Percentiles rank a stretch among this genome's conserved stretches.
phyloP scores from a whole-genome alignment of 2,888 invertebrate species.

The Torymus texanus region DNA sequence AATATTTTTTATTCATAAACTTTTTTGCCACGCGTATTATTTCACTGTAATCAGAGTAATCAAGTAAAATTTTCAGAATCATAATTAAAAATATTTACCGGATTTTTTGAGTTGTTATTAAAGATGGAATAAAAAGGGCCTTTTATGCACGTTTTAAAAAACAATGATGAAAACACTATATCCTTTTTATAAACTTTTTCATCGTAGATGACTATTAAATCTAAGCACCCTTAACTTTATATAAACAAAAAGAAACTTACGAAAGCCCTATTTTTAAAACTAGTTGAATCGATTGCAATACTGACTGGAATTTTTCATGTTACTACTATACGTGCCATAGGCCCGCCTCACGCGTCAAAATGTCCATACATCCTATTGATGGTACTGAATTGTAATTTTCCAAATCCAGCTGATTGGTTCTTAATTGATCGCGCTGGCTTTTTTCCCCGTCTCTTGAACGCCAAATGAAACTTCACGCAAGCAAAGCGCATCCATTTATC shows the following conservation, averaged over 20 bases:
- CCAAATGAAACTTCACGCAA: background rate
- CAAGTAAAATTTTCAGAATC: too few relatives aligned
- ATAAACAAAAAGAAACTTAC: too few relatives aligned
- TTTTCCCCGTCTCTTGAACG: constrained; percentile 4
- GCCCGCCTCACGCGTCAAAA: background rate
- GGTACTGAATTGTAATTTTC: constrained; percentile 15
- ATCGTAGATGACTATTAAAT: too few relatives aligned
- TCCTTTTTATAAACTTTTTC: background rate
- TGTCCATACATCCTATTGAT: constrained; percentile 10
- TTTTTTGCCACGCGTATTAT: too few relatives aligned
- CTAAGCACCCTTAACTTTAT: too few relatives aligned
- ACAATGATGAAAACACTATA: background rate
- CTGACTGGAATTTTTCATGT: too few relatives aligned
- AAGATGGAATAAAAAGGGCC: background rate
- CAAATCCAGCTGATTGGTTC: constrained; percentile 29
- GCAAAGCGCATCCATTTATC: constrained; percentile 30
- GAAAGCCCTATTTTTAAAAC: background rate
- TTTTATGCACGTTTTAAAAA: background rate
- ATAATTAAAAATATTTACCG: background rate
- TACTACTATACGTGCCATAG: too few relatives aligned
- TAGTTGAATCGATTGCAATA: background rate
- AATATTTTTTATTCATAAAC: too few relatives aligned
- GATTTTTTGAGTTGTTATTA: too few relatives aligned
- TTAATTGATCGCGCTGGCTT: constrained; percentile 17
- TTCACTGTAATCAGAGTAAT: too few relatives aligned